Conservation (phyloP, 2,797 vertebrate genomes). For the Tadarida brasiliensis region DNA sequence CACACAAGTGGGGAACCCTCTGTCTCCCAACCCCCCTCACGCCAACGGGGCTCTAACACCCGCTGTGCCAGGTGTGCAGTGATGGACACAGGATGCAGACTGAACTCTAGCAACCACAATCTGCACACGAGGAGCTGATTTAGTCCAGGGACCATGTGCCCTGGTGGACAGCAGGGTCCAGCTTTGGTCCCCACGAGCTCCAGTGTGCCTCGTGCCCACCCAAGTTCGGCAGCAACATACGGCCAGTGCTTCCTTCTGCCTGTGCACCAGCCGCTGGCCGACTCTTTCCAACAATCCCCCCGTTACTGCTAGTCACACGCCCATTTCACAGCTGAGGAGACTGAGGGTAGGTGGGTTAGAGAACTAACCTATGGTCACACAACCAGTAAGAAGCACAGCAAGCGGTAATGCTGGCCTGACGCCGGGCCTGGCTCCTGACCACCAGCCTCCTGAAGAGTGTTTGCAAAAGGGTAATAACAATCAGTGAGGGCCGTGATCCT, state of each 20-base stretch:
- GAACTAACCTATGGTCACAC: background rate
- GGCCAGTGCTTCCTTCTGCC: background rate
- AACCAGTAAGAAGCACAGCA: background rate
- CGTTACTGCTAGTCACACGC: no score
- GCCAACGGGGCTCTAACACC: fast-evolving
- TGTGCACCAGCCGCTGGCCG: background rate
- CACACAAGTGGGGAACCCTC: background rate
- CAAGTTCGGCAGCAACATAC: background rate
- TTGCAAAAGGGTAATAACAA: background rate
- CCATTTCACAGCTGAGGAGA: background rate
- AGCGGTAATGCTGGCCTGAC: background rate
- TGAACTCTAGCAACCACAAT: fast-evolving
- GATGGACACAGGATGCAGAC: background rate
- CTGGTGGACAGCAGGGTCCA: background rate
- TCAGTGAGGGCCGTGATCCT: background rate
- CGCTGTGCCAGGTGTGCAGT: fast-evolving
- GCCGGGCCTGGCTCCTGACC: background rate
- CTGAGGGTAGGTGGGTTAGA: background rate
- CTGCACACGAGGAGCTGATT: background rate
- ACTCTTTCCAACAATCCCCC: background rate
- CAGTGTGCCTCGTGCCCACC: background rate
- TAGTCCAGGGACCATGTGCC: background rate
- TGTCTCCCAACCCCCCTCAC: background rate
- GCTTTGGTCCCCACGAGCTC: background rate
- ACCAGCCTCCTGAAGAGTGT: background rate